Conservation (phyloP, 2,113 vertebrate species). For the Macrotis lagotis region DNA sequence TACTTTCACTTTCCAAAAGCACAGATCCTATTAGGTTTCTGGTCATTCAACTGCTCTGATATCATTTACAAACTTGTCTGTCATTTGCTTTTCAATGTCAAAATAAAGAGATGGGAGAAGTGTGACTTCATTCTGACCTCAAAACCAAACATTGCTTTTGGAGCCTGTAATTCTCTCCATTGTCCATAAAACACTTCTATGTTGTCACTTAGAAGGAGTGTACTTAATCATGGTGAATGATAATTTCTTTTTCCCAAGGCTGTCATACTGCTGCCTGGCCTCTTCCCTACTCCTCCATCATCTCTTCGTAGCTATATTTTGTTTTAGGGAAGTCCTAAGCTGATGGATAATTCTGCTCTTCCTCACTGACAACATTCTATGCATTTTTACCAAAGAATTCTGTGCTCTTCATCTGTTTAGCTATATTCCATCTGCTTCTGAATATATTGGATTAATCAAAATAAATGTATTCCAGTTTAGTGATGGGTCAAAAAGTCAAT, state of each 20-base stretch:
- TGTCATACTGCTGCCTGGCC: neutral
- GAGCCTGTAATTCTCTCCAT: neutral
- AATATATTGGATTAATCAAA: neutral
- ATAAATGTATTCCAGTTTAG: neutral
- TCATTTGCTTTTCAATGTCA: too few relatives aligned
- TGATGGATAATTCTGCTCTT: neutral
- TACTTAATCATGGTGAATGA: neutral
- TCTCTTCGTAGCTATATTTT: neutral
- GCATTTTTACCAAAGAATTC: neutral
- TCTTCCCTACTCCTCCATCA: neutral
- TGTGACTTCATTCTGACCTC: too few relatives aligned
- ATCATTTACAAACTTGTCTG: too few relatives aligned
- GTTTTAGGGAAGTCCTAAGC: neutral
- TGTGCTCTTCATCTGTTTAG: neutral
- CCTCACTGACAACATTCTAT: neutral
- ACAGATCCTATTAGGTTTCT: too few relatives aligned
- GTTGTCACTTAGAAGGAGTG: too few relatives aligned
- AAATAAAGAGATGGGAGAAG: too few relatives aligned
- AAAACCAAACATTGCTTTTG: neutral
- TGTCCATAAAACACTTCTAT: too few relatives aligned
- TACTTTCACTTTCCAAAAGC: too few relatives aligned
- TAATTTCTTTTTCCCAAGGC: neutral
- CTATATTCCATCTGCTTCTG: neutral
- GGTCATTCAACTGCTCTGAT: too few relatives aligned
- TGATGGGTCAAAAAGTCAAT: neutral